Evolutionary conservation across 2,797 vertebrate species (phyloP), one percentile per base, ranked within the genome.

Genomic region (Microhierax caerulescens): DNA sequence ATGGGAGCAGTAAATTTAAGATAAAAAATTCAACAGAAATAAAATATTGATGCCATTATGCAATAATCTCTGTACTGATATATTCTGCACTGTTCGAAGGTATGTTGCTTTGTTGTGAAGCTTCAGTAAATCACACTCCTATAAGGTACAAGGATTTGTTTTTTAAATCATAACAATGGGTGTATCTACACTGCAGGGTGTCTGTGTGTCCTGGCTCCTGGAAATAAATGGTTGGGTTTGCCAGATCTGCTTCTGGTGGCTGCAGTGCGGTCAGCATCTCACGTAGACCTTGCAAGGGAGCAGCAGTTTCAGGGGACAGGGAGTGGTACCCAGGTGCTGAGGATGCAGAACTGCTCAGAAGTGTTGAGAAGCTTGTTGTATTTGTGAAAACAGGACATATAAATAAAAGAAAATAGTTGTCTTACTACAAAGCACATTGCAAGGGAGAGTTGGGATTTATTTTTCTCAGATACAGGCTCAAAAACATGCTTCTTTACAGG

Each of bases 31-130:
- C 91, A 98, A 69, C 72, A 95, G 84, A 96, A 90, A 97, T 98
- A 93, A 98, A 98, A 97, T 97, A 98, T 97, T 97, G 96, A 98
- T 97, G 91, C n/a, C 45, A 78, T 94, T 96, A 96, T 97, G 83
- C 92, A 94, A 91, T 94, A 95, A 96, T 88, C 47, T 53, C 69
- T 36, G 6, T 85, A 76, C 70, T 74, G 63, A 63, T 95, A 61
- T 21, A 80, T 77, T 88, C 86, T 88, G 77, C 34, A 43, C 53
- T 69, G 47, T 92, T 81, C 4, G 8, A 80, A 91, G 83, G 63
- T 91, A 24, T 68, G 47, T 37, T 92, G 37, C 78, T 85, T 90
- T 92, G 39, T 77, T 81, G 41, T 64, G 57, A 53, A 81, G 30
- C 81, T 92, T 81, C 69, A 61, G 36, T 68, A 17, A 15, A 77